Conservation (phyloP, 2,888 invertebrate genomes). For the Melanargia galathea region DNA sequence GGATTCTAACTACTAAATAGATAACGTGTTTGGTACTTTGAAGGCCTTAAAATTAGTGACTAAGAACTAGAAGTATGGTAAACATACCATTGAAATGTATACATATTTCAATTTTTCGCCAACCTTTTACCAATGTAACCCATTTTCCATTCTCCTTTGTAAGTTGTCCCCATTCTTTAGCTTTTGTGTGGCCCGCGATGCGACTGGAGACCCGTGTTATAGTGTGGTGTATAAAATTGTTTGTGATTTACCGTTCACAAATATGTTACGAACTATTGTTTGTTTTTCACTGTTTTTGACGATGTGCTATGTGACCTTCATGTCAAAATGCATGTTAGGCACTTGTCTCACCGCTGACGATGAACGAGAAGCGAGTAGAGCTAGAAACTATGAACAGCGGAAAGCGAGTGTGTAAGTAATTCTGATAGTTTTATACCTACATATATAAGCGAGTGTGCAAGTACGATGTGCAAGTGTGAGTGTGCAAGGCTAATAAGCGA, state of each 20-base stretch:
- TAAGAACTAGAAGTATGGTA: not conserved
- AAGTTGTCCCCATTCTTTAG: slow-evolving; percentile 50
- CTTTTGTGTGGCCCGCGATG: slow-evolving; percentile 45
- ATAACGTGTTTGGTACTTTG: not conserved
- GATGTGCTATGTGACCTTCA: not conserved
- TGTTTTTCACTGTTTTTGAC: not conserved
- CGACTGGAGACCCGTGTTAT: slow-evolving; percentile 29
- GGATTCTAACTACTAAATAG: not conserved
- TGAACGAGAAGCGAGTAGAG: too few relatives aligned
- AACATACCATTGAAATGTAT: slow-evolving; percentile 32
- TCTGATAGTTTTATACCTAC: too few relatives aligned
- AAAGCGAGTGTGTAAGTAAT: too few relatives aligned
- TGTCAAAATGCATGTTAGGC: too few relatives aligned
- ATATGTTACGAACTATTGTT: not conserved
- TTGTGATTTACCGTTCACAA: slow-evolving; percentile 26
- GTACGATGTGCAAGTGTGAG: too few relatives aligned
- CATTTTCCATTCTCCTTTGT: slow-evolving; percentile 51
- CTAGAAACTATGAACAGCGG: too few relatives aligned
- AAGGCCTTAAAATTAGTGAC: not conserved
- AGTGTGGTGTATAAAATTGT: slow-evolving; percentile 37
- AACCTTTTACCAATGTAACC: slow-evolving; percentile 45
- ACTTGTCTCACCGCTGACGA: too few relatives aligned
- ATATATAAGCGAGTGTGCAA: too few relatives aligned
- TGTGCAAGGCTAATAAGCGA: too few relatives aligned
- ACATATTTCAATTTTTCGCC: slow-evolving; percentile 36